phyloP scores from a whole-genome alignment of 2,113 vertebrate species.

The Bos indicus region DNA sequence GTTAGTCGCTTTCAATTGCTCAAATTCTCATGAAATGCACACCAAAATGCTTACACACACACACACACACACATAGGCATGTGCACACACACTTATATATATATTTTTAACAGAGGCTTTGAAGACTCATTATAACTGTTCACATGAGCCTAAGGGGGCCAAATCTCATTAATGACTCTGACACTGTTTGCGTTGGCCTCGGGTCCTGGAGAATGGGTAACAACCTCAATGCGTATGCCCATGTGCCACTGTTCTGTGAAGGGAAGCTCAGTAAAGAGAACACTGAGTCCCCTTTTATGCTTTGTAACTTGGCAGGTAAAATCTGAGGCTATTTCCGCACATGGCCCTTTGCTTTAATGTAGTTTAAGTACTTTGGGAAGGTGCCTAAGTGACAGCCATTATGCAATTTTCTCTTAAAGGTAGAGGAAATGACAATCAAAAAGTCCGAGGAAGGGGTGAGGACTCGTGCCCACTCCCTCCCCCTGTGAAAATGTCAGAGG shows the following conservation, averaged over 20 bases:
- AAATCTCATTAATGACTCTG: not conserved
- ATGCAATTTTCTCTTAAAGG: slow-evolving; percentile 45
- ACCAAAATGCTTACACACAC: not conserved
- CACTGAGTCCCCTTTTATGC: not conserved
- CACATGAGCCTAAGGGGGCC: not conserved
- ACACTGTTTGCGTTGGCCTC: not conserved
- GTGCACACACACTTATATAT: rapidly evolving
- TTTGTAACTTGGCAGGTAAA: not conserved
- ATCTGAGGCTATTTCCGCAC: not conserved
- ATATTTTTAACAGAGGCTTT: not conserved
- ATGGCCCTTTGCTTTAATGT: not conserved
- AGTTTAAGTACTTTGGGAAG: slow-evolving; percentile 33
- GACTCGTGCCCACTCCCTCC: not conserved
- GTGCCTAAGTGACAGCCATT: not conserved
- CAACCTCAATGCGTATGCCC: not conserved
- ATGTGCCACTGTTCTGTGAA: not conserved
- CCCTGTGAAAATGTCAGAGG: not conserved
- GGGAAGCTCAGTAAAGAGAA: not conserved
- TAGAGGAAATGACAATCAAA: slow-evolving; percentile 26
- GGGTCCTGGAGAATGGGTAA: not conserved
- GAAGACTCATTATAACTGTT: not conserved
- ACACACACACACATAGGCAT: rapidly evolving
- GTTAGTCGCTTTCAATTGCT: not conserved
- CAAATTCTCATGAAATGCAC: not conserved
- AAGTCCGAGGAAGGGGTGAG: not conserved